Conservation (phyloP, 2,113 vertebrate species). For the Kryptolebias marmoratus region DNA sequence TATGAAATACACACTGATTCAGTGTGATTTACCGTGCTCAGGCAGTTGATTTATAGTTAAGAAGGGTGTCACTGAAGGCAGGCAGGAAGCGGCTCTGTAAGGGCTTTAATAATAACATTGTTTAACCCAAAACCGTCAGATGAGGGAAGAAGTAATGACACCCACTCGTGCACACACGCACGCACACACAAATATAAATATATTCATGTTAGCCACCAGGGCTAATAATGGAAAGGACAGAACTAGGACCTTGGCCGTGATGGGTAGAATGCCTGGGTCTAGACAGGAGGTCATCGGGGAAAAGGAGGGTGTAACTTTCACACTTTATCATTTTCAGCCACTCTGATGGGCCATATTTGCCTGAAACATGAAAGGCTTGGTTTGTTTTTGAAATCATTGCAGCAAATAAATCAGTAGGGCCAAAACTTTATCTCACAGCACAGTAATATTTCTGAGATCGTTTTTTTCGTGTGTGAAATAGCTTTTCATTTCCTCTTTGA, state of each 20-base stretch:
- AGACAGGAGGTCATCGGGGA: constrained; percentile 35
- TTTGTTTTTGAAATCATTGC: background rate
- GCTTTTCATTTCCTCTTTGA: background rate
- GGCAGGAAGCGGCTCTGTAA: constrained; percentile 64
- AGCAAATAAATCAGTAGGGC: constrained; percentile 10
- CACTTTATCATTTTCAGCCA: constrained; percentile 40
- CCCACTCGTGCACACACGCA: constrained; percentile 24
- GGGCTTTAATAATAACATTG: constrained; percentile 77
- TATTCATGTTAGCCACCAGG: constrained; percentile 44
- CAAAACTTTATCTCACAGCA: constrained; percentile 4
- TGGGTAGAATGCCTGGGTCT: constrained; percentile 35
- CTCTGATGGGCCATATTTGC: constrained; percentile 16
- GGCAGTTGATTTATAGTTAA: constrained; percentile 76
- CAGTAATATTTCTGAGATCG: background rate
- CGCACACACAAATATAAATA: constrained; percentile 19
- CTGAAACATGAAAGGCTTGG: background rate
- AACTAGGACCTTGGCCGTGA: constrained; percentile 69
- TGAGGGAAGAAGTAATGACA: constrained; percentile 70
- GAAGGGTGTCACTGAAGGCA: constrained; percentile 65
- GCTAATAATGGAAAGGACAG: constrained; percentile 71
- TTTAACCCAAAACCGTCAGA: constrained; percentile 81
- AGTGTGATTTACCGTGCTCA: constrained; percentile 69
- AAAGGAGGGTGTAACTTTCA: constrained; percentile 31
- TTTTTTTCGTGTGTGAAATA: background rate
- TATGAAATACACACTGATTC: constrained; percentile 21